A percentile compares a stretch with the other conserved stretches of the same genome.
These are phyloP conservation scores for Torymus tubicola DNA, from an alignment of 2,888 invertebrate species.

Conservation along the genomic window DNA sequence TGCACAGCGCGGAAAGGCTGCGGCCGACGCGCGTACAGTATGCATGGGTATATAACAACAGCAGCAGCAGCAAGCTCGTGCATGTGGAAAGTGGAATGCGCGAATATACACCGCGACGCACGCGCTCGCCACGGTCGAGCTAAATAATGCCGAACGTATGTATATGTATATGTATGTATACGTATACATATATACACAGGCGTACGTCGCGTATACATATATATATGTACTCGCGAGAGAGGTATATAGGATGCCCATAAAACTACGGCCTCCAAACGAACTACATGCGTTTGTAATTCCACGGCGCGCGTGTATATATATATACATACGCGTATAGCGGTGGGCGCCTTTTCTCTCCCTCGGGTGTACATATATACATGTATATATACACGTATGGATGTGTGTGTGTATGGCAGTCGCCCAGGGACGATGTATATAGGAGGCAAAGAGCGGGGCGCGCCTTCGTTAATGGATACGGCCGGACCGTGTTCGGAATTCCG, in stretches of 20 bases:
- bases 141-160: conserved; percentile 69
- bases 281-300: conserved; percentile 71
- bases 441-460: conserved; percentile 24
- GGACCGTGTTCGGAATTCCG: conserved; percentile 64
- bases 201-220: conserved; percentile 51
- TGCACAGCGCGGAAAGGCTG: background rate
- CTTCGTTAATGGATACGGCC: conserved; percentile 65
- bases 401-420: background rate
- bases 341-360: conserved; percentile 52
- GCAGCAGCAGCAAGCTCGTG: background rate
- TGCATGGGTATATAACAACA: no score
- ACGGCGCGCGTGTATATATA: background rate
- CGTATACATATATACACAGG: conserved; percentile 56
- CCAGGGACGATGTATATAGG: background rate
- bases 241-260: conserved; percentile 69
- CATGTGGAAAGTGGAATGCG: conserved; percentile 48
- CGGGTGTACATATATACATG: conserved; percentile 13
- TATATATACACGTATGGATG: background rate
- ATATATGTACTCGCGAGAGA: background rate
- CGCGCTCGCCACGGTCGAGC: conserved; percentile 60
- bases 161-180: background rate
- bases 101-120: conserved; percentile 42
- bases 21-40: no score
- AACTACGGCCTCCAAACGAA: conserved; percentile 70
- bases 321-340: background rate